Conservation (phyloP, 1,140 invertebrate species). For the Chlorops oryzae region DNA sequence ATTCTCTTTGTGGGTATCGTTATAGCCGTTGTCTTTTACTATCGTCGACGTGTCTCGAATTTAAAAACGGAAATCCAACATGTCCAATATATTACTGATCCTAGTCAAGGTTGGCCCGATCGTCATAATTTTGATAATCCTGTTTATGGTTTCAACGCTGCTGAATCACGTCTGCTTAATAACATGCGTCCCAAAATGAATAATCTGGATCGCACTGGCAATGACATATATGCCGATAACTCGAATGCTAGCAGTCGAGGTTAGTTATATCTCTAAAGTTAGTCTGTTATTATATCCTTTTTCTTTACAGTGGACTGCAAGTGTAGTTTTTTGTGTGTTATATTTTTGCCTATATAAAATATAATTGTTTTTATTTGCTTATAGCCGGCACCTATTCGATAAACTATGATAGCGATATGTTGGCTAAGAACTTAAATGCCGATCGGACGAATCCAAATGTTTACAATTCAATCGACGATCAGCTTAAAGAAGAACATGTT, state of each 20-base stretch:
- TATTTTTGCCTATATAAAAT: slow-evolving; percentile 18
- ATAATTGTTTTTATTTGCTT: slow-evolving; percentile 18
- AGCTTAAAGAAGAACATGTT: slow-evolving; percentile 68
- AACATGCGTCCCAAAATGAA: slow-evolving; percentile 57
- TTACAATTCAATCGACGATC: slow-evolving; percentile 71
- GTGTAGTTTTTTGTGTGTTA: too few species aligned
- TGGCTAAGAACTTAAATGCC: slow-evolving; percentile 73
- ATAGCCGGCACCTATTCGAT: slow-evolving; percentile 49
- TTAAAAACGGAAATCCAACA: slow-evolving; percentile 80
- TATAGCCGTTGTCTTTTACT: slow-evolving; percentile 64
- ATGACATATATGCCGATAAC: slow-evolving; percentile 30
- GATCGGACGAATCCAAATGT: slow-evolving; percentile 80
- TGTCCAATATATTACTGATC: slow-evolving; percentile 84
- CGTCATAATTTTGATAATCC: slow-evolving; percentile 90
- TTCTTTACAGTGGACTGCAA: too few species aligned
- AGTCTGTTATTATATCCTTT: neutral
- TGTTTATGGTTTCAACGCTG: slow-evolving; percentile 68
- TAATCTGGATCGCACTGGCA: slow-evolving; percentile 33
- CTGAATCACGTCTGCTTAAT: slow-evolving; percentile 57
- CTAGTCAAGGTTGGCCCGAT: slow-evolving; percentile 58
- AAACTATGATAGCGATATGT: slow-evolving; percentile 55
- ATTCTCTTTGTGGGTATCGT: slow-evolving; percentile 62
- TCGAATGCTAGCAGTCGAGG: slow-evolving; percentile 42
- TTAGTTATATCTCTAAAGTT: slow-evolving; percentile 14
- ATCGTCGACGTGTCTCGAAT: slow-evolving; percentile 67